These are phyloP conservation scores for Pristionchus arcanus DNA, from an alignment of 2,888 invertebrate genomes.

Conservation along the genomic window DNA sequence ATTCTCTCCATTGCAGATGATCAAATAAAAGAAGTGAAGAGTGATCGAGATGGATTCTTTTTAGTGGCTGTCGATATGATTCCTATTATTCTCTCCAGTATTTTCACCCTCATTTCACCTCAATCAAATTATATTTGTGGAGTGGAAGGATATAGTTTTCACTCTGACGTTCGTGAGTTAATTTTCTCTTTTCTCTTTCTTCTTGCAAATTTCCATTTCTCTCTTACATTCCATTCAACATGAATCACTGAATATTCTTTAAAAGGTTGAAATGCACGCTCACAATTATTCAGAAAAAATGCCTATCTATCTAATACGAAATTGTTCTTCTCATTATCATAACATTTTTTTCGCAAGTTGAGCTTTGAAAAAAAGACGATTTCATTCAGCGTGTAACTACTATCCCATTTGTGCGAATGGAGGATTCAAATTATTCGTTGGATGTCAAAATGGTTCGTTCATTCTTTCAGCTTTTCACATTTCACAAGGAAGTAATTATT, in stretches of 20 bases:
- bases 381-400: constrained; percentile 64
- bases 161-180: constrained; percentile 63
- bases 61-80: constrained; percentile 18
- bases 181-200: not conserved
- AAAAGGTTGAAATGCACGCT: not conserved
- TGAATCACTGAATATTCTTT: not conserved
- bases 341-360: too few relatives aligned
- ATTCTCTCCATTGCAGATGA: not conserved
- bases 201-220: not conserved
- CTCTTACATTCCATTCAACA: not conserved
- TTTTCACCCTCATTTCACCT: not conserved
- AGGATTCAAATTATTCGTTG: constrained; percentile 66
- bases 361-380: not conserved
- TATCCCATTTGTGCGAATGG: constrained; percentile 65
- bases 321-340: too few relatives aligned
- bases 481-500: not conserved
- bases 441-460: constrained; percentile 57
- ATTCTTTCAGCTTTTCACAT: not conserved
- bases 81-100: constrained; percentile 11
- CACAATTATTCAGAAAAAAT: not conserved
- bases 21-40: not conserved
- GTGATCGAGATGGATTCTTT: not conserved
- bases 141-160: constrained; percentile 61
- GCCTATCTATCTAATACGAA: too few relatives aligned
- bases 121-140: constrained; percentile 62